Percentiles rank a stretch among this genome's conserved stretches.
Conservation (phyloP, 2,797 vertebrate species). For the Xiphorhynchus erythropygius region DNA sequence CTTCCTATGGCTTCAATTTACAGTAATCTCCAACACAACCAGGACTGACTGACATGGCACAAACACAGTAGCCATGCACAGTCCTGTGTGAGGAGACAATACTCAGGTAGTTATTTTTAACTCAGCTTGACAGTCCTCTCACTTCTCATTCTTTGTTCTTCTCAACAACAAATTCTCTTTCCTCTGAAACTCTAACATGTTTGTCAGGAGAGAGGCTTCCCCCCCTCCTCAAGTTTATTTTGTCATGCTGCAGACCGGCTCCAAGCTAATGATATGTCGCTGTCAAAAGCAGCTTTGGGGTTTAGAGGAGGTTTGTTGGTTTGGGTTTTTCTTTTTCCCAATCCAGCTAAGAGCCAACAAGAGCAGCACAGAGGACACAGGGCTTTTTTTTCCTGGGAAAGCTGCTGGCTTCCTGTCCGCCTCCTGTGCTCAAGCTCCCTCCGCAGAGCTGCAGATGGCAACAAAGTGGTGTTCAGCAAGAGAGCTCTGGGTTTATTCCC, state of each 20-base stretch:
- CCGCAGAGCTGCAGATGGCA: background rate
- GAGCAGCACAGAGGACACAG: slow-evolving; percentile 41
- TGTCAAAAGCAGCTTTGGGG: slow-evolving; percentile 21
- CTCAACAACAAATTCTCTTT: background rate
- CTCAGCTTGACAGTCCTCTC: background rate
- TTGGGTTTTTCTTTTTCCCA: background rate
- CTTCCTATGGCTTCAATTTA: background rate
- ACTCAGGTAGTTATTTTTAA: slow-evolving; percentile 1
- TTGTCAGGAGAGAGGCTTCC: background rate
- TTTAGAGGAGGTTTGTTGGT: background rate
- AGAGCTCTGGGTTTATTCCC: slow-evolving; percentile 3
- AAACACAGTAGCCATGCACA: background rate
- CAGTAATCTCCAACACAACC: background rate
- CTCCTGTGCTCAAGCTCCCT: slow-evolving; percentile 29
- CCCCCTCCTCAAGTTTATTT: background rate
- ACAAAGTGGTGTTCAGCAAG: slow-evolving; percentile 40
- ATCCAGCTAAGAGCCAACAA: background rate
- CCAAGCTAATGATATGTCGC: slow-evolving; percentile 10
- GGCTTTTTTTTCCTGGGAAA: slow-evolving; percentile 45
- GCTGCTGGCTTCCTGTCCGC: slow-evolving; percentile 36
- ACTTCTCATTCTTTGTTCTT: background rate
- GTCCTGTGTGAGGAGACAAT: background rate
- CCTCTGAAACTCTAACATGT: background rate
- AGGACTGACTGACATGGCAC: background rate
- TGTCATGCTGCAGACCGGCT: background rate